These are phyloP conservation scores for Apaloderma vittatum DNA, from an alignment of 2,113 vertebrate genomes.

Conservation along the genomic window DNA sequence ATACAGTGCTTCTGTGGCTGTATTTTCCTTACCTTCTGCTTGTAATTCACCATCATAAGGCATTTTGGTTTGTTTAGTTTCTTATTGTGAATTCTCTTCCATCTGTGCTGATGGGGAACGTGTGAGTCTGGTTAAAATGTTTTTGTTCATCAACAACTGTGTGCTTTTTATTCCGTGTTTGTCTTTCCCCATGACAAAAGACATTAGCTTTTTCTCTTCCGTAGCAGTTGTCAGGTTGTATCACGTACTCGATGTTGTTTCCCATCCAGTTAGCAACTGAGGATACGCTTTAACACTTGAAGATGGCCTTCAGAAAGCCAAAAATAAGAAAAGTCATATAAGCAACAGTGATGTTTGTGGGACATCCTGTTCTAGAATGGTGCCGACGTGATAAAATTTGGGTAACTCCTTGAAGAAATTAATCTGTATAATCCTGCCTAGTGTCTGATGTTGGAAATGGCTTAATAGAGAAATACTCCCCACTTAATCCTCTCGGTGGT, in stretches of 20 bases:
- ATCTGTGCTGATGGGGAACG: not conserved
- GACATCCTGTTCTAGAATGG: not conserved
- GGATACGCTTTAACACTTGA: not conserved
- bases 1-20: not conserved
- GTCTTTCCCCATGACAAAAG: not conserved
- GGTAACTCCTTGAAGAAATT: not conserved
- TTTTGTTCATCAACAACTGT: not conserved
- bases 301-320: not conserved
- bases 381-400: not conserved
- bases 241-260: not conserved
- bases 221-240: not conserved
- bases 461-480: not conserved
- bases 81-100: not conserved
- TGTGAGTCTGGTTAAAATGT: not conserved
- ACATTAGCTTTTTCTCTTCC: not conserved
- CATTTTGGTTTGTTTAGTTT: constrained; percentile 42
- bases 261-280: not conserved
- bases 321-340: not conserved
- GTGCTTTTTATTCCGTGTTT: not conserved
- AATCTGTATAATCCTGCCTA: not conserved
- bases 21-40: constrained; percentile 9
- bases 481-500: not conserved
- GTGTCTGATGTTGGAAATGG: not conserved
- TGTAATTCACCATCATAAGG: constrained; percentile 39
- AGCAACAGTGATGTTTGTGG: not conserved